A percentile compares a stretch with the other conserved stretches of the same genome.
phyloP scores from a whole-genome alignment of 2,797 vertebrate genomes.

The Limnodromus scolopaceus region DNA sequence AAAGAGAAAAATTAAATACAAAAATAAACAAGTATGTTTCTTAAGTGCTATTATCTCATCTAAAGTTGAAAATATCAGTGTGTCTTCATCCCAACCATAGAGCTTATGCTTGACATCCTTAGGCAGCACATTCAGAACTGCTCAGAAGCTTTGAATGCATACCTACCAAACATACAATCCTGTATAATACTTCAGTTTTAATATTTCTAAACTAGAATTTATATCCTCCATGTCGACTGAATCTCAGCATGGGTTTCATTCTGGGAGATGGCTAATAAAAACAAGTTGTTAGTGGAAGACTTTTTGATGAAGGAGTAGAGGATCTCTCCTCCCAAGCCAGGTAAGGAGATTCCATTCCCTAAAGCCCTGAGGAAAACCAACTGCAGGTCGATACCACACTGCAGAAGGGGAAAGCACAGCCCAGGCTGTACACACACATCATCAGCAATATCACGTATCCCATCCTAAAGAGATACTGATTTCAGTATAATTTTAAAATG shows the following conservation, averaged over 20 bases:
- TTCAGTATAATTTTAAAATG: neutral
- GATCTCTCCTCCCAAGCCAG: neutral
- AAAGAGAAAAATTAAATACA: neutral
- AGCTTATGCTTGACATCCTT: neutral
- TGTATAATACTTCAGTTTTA: neutral
- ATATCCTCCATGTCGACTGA: neutral
- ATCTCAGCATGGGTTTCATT: neutral
- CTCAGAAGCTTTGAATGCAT: neutral
- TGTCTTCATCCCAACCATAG: neutral
- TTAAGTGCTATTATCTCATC: neutral
- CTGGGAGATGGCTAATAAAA: neutral
- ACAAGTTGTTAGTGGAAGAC: neutral
- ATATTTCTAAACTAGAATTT: neutral
- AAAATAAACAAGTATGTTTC: neutral
- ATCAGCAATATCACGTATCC: neutral
- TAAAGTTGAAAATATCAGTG: neutral
- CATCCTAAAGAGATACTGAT: neutral
- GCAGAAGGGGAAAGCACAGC: neutral
- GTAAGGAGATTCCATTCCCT: neutral
- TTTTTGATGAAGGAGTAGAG: neutral
- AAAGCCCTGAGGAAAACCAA: neutral
- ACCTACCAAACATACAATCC: neutral
- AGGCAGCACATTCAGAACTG: neutral
- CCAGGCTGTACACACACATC: accelerated
- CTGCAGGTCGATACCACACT: accelerated